Percentiles rank a stretch among this genome's conserved stretches.
Evolutionary conservation across 2,113 vertebrate species (phyloP).

Genomic region (Rissa tridactyla): DNA sequence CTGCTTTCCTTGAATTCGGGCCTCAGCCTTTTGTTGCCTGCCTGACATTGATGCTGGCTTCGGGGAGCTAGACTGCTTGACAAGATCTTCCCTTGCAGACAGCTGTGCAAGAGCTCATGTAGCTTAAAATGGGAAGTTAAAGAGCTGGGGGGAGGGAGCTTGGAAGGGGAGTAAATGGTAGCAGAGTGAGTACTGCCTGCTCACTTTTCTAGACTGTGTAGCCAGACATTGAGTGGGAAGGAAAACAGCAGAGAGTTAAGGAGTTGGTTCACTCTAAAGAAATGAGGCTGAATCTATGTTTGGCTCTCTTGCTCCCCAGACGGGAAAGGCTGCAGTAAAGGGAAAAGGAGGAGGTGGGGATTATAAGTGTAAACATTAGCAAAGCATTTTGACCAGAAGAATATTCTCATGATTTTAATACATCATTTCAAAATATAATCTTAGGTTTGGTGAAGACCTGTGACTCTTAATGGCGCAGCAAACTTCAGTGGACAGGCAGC

Average conservation of each 20-base stretch:
- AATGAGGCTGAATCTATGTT: background rate
- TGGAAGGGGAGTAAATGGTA: background rate
- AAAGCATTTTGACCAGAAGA: background rate
- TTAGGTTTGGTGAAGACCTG: background rate
- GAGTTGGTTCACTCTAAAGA: slow-evolving; percentile 8
- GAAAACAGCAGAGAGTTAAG: slow-evolving; percentile 24
- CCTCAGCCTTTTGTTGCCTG: background rate
- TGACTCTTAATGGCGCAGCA: background rate
- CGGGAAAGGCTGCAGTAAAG: background rate
- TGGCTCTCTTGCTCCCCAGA: background rate
- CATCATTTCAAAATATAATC: background rate
- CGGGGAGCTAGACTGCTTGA: background rate
- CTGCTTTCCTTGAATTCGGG: background rate
- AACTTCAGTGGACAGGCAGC: background rate
- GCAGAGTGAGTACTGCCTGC: background rate
- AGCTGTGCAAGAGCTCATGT: background rate
- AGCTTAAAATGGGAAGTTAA: background rate
- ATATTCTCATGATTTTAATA: background rate
- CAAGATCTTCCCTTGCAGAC: background rate
- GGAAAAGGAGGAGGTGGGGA: background rate
- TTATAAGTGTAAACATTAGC: background rate
- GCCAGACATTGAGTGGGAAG: slow-evolving; percentile 3
- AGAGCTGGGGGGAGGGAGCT: background rate
- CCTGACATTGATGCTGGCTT: background rate
- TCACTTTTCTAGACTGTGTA: background rate